A percentile compares a stretch with the other conserved stretches of the same genome.
Conservation (phyloP, 2,113 vertebrate genomes). For the Ammodytes dubius region DNA sequence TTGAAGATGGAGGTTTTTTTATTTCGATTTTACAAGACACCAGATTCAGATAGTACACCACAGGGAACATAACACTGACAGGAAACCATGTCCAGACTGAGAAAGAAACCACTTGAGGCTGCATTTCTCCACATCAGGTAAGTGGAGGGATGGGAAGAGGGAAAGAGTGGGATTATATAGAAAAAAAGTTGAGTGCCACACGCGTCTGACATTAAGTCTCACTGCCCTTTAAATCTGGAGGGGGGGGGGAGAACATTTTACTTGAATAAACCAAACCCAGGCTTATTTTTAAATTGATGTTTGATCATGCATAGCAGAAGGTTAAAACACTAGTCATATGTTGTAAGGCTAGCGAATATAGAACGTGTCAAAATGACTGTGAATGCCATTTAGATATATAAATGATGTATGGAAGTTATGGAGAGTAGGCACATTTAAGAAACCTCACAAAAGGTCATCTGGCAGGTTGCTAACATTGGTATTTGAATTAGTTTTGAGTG, state of each 20-base stretch:
- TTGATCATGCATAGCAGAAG: not conserved
- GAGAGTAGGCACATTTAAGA: not conserved
- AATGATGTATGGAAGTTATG: not conserved
- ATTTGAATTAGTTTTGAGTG: not conserved
- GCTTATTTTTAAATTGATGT: conserved; percentile 28
- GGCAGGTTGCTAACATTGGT: not conserved
- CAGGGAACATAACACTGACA: not conserved
- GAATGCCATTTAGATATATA: conserved; percentile 8
- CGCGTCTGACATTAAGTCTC: conserved; percentile 16
- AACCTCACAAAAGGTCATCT: not conserved
- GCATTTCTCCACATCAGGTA: conserved; percentile 16
- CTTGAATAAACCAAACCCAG: conserved; percentile 1
- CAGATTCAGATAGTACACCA: not conserved
- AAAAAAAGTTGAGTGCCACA: not conserved
- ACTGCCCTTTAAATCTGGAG: conserved; percentile 20
- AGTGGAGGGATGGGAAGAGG: not conserved
- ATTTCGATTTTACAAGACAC: conserved; percentile 4
- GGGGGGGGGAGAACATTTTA: conserved; percentile 1
- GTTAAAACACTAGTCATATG: not conserved
- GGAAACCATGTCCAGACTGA: conserved; percentile 8
- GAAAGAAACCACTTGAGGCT: conserved; percentile 10
- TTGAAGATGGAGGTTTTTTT: not conserved
- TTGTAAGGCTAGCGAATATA: not conserved
- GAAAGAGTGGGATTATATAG: not conserved
- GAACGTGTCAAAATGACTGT: conserved; percentile 4